Evolutionary conservation across 1,140 invertebrate genomes (phyloP).

Genomic region (Bombus balteatus): DNA sequence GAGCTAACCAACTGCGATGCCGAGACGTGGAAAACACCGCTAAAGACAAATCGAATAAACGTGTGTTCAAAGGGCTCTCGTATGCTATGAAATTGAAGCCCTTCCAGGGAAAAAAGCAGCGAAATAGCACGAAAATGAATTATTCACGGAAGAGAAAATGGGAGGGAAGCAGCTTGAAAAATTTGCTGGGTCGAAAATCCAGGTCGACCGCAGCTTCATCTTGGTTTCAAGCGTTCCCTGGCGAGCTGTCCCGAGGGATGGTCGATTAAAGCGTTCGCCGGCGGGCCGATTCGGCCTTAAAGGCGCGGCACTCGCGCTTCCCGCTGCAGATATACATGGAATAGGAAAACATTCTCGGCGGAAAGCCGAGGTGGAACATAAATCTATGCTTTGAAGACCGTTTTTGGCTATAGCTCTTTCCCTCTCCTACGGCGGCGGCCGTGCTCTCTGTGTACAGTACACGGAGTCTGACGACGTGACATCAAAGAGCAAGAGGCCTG

Average conservation of each 20-base stretch:
- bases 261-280: conserved; percentile 37
- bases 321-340: conserved; percentile 18
- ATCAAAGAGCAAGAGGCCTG: conserved; percentile 57
- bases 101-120: not conserved
- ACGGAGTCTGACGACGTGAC: conserved; percentile 42
- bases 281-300: conserved; percentile 15
- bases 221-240: conserved; percentile 12
- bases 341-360: conserved; percentile 57
- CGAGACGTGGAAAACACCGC: not conserved
- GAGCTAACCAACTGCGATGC: not conserved
- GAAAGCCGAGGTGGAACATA: conserved; percentile 25
- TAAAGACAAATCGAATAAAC: not conserved
- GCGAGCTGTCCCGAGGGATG: conserved; percentile 1
- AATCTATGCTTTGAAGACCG: conserved; percentile 60
- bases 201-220: conserved; percentile 29
- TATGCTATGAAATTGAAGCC: not conserved
- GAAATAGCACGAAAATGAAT: not conserved
- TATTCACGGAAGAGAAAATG: not conserved
- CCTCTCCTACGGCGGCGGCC: not conserved
- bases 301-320: conserved; percentile 1
- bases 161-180: not conserved
- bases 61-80: not conserved
- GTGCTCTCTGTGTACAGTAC: conserved; percentile 2
- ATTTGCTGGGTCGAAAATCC: not conserved
- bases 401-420: conserved; percentile 28